A percentile compares a stretch with the other conserved stretches of the same genome.
Evolutionary conservation across 1,140 invertebrate genomes (phyloP).

Genomic region (Nylanderia fulva): DNA sequence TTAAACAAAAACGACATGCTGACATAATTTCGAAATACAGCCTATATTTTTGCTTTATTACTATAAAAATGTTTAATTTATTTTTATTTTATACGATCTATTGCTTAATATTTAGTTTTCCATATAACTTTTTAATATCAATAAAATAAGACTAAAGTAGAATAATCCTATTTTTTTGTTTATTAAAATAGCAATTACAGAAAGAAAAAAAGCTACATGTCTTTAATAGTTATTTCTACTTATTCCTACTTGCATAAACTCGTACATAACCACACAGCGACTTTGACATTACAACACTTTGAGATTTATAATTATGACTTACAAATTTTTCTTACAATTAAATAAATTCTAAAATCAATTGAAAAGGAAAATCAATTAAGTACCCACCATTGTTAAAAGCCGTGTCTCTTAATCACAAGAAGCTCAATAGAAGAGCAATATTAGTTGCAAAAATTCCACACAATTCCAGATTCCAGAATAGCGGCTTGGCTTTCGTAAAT

Average conservation of each 20-base stretch:
- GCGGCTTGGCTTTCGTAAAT: no score
- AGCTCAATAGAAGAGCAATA: not conserved
- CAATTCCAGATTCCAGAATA: no score
- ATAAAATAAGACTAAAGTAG: not conserved
- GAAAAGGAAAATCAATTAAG: constrained; percentile 1
- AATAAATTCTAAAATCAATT: not conserved
- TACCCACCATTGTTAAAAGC: constrained; percentile 40
- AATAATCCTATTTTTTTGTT: not conserved
- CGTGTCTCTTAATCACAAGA: not conserved
- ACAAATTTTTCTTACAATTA: not conserved
- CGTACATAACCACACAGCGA: constrained; percentile 33
- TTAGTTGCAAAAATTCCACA: not conserved
- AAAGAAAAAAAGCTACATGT: no score
- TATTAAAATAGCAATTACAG: no score
- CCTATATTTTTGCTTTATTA: no score
- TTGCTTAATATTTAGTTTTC: not conserved
- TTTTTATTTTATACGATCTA: not conserved
- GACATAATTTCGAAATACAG: no score
- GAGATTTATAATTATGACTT: not conserved
- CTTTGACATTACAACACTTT: not conserved
- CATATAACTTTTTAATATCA: not conserved
- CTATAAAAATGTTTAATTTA: not conserved
- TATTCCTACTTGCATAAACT: not conserved
- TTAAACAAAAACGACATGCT: no score
- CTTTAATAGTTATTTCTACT: not conserved